Evolutionary conservation across 2,888 invertebrate genomes (phyloP).

Genomic region (Cerastis rubricosa): DNA sequence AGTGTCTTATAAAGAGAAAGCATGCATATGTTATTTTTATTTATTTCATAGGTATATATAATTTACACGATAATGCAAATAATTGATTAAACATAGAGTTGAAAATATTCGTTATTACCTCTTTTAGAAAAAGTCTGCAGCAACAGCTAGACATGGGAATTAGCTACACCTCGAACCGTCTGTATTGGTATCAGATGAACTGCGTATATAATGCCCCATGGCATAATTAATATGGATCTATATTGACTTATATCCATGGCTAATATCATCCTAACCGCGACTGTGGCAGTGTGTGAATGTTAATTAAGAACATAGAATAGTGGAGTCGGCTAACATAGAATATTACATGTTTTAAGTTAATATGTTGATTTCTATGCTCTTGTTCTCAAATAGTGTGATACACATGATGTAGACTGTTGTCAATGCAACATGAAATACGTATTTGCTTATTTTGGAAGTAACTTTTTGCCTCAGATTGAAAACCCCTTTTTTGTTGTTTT

Average conservation of each 20-base stretch:
- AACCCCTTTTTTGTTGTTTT: background rate
- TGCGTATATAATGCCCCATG: constrained; percentile 21
- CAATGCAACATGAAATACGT: background rate
- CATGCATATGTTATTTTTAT: background rate
- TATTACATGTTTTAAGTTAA: background rate
- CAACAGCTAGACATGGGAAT: background rate
- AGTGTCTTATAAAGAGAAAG: background rate
- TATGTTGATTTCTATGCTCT: background rate
- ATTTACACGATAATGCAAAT: background rate
- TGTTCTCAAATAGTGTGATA: background rate
- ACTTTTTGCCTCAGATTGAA: background rate
- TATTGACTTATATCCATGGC: constrained; percentile 31
- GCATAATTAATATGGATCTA: constrained; percentile 11
- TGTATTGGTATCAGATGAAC: constrained; percentile 8
- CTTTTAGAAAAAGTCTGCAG: background rate
- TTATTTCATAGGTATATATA: background rate
- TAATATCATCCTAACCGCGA: constrained; percentile 8
- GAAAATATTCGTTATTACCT: no score
- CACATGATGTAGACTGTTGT: background rate
- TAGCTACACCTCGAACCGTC: background rate
- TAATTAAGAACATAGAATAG: no score
- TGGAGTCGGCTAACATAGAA: background rate
- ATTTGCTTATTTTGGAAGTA: background rate
- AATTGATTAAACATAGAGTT: no score
- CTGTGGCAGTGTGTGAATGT: constrained; percentile 21